Evolutionary conservation across 2,113 vertebrate species (phyloP).

Genomic region (Mungos mungo): DNA sequence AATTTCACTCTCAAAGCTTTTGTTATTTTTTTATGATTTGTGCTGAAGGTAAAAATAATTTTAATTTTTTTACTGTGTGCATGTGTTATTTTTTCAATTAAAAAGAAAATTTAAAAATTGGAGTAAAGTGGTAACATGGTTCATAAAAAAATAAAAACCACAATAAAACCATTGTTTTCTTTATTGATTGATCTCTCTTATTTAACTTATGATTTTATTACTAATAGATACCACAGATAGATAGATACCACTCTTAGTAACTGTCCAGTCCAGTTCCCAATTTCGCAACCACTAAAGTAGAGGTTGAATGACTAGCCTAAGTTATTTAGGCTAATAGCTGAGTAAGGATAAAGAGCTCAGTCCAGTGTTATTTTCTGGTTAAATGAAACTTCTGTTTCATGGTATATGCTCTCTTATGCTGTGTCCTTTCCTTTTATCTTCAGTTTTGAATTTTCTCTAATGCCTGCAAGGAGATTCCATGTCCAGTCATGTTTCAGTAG

Average conservation of each 20-base stretch:
- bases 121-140: neutral
- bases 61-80: neutral
- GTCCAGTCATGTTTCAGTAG: neutral
- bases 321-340: neutral
- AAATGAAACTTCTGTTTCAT: neutral
- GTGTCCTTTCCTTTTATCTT: neutral
- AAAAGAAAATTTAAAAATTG: neutral
- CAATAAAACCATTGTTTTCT: neutral
- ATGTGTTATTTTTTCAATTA: neutral
- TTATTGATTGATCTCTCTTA: neutral
- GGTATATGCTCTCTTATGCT: neutral
- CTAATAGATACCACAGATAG: neutral
- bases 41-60: constrained; percentile 7
- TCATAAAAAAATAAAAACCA: neutral
- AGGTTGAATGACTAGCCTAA: neutral
- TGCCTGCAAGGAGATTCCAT: neutral
- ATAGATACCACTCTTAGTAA: neutral
- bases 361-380: neutral
- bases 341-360: neutral
- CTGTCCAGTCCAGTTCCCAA: neutral
- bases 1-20: neutral
- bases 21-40: neutral
- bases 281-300: neutral
- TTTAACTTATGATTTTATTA: neutral
- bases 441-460: neutral